A percentile compares a stretch with the other conserved stretches of the same genome.
phyloP scores from a whole-genome alignment of 2,113 vertebrate genomes.

The Phasianus colchicus region DNA sequence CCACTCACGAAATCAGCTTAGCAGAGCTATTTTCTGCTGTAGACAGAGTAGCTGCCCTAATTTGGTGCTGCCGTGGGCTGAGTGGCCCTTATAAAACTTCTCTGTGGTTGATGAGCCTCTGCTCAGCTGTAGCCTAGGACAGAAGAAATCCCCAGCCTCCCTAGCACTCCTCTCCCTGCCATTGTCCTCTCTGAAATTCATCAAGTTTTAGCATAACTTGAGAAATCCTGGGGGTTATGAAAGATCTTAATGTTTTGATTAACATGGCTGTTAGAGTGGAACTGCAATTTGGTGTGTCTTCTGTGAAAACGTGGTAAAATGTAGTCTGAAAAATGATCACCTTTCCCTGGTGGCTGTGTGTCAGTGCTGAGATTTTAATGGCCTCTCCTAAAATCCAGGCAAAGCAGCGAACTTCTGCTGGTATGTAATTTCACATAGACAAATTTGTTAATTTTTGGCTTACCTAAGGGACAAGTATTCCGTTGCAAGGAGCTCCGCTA shows the following conservation, averaged over 20 bases:
- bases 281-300: neutral
- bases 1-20: neutral
- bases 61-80: neutral
- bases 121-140: neutral
- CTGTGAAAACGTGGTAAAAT: neutral
- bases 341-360: neutral
- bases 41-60: neutral
- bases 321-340: neutral
- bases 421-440: accelerated
- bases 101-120: neutral
- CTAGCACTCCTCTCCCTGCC: neutral
- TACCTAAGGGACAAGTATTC: neutral
- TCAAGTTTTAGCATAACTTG: neutral
- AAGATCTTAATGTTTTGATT: neutral
- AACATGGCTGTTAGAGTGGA: neutral
- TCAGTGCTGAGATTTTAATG: neutral
- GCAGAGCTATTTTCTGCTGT: neutral
- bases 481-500: neutral
- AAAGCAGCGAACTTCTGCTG: neutral
- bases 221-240: neutral
- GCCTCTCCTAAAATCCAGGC: neutral
- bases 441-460: neutral
- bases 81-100: neutral
- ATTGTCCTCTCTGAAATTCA: no score
- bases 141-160: neutral